Base-by-base conservation (phyloP, 2,113 vertebrate genomes). In the Paratilapia polleni region DNA sequence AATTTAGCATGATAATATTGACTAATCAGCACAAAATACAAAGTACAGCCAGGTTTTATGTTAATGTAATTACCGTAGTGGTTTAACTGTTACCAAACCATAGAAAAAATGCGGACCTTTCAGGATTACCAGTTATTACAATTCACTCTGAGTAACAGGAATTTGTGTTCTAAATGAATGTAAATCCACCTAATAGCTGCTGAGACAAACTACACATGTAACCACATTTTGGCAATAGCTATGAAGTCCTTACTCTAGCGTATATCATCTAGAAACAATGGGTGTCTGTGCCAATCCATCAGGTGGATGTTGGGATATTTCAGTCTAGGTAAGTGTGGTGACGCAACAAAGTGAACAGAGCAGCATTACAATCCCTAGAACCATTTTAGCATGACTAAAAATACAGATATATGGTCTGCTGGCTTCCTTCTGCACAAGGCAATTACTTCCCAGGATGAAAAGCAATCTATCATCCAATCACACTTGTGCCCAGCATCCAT, bases 401-500 rank as follows among this genome's bases (percentile, higher is more conserved):
- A 77, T 58, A 70, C 49, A 78, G n/a, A 77, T 73, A 34, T 26
- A 61, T 5, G 7, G n/a, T 20, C 26, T 5, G 22, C 4, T 54
- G 80, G 36, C 17, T 86, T 24, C 62, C 22, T 77, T 49, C 7
- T 19, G 58, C 34, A 56, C 79, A 75, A 86, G 6, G 26, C 10
- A 22, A 74, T 85, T 74, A 83, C 54, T 49, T 61, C 26, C 62
- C n/a, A 57, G 9, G 24, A 63, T 54, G 59, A 83, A 82, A 82
- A 86, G 61, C 78, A 75, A 82, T 84, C 81, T 66, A 66, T 31
- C 58, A 54, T 11, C 0, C 3, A 77, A 87, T 38, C 52, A n/a
- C 24, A 75, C 49, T 12, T 38, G 56, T 6, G 7, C 8, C 43
- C 36, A 20, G 43, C 17, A 77, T 56, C 43, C 20, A 36, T 52